These are phyloP conservation scores for Ostrea denselamellosa DNA, from an alignment of 1,140 invertebrate species.

Conservation along the genomic window DNA sequence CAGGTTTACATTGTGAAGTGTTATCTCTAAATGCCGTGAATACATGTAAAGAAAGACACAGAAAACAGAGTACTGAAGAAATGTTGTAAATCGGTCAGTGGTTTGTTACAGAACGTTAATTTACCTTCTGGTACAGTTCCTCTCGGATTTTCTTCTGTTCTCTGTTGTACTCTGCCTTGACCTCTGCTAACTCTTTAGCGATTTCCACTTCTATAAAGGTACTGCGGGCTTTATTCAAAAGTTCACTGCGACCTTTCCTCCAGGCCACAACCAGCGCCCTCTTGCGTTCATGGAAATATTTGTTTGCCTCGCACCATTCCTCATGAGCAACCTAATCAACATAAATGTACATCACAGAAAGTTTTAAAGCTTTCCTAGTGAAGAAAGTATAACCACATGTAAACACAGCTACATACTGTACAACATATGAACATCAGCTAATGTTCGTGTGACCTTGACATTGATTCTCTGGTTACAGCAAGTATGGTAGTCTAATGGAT, in stretches of 20 bases:
- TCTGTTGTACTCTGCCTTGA: conserved; percentile 67
- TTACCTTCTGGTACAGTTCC: conserved; percentile 73
- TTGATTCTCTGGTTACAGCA: too few species aligned
- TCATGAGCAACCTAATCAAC: conserved; percentile 71
- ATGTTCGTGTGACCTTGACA: too few species aligned
- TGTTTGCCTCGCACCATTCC: conserved; percentile 73
- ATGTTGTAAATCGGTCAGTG: too few species aligned
- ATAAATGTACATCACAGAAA: neutral
- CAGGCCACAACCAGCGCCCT: conserved; percentile 70
- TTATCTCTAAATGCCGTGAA: too few species aligned
- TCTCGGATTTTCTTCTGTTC: conserved; percentile 72
- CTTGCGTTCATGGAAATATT: conserved; percentile 71
- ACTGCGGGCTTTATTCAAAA: conserved; percentile 70
- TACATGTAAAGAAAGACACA: too few species aligned
- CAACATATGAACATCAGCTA: too few species aligned
- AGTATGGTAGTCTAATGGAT: too few species aligned
- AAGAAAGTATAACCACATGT: too few species aligned
- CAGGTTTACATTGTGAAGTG: too few species aligned
- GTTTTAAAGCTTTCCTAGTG: neutral
- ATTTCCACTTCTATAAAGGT: conserved; percentile 72
- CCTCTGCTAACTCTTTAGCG: conserved; percentile 70
- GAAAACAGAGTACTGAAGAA: too few species aligned
- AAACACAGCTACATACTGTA: too few species aligned
- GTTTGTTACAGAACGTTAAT: neutral
- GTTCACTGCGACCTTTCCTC: conserved; percentile 70